Conservation (phyloP, 2,888 invertebrate species). For the Lithosia quadra region DNA sequence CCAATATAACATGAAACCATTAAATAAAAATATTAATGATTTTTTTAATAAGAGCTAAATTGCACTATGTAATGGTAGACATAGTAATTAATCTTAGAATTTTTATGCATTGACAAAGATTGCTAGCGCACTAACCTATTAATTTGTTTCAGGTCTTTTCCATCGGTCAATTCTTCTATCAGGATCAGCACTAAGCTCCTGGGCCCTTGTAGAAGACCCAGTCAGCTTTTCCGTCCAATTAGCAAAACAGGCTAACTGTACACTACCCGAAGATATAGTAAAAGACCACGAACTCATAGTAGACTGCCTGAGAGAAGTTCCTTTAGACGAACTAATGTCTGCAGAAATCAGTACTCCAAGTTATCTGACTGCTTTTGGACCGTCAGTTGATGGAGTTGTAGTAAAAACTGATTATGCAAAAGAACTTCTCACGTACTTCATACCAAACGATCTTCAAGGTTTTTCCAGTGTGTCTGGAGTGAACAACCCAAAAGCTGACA, state of each 20-base stretch:
- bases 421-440: constrained; percentile 91
- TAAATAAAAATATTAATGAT: too few relatives aligned
- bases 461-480: constrained; percentile 88
- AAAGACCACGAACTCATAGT: constrained; percentile 95
- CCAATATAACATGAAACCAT: too few relatives aligned
- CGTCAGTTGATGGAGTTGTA: constrained; percentile 97
- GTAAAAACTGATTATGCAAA: constrained; percentile 96
- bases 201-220: constrained; percentile 96
- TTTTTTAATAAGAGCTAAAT: too few relatives aligned
- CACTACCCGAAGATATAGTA: constrained; percentile 93
- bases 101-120: neutral
- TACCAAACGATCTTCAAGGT: constrained; percentile 89
- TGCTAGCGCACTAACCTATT: constrained; percentile 6
- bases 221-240: constrained; percentile 94
- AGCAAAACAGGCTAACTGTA: constrained; percentile 93
- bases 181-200: constrained; percentile 95
- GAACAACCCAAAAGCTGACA: constrained; percentile 86
- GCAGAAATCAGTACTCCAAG: constrained; percentile 93
- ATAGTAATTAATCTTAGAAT: neutral
- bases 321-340: constrained; percentile 91
- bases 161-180: constrained; percentile 95
- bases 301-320: constrained; percentile 93
- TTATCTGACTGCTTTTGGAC: constrained; percentile 95
- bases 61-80: neutral
- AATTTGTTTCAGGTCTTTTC: constrained; percentile 90